These are phyloP conservation scores for Dryas iulia DNA, from an alignment of 1,140 invertebrate genomes.

Conservation along the genomic window DNA sequence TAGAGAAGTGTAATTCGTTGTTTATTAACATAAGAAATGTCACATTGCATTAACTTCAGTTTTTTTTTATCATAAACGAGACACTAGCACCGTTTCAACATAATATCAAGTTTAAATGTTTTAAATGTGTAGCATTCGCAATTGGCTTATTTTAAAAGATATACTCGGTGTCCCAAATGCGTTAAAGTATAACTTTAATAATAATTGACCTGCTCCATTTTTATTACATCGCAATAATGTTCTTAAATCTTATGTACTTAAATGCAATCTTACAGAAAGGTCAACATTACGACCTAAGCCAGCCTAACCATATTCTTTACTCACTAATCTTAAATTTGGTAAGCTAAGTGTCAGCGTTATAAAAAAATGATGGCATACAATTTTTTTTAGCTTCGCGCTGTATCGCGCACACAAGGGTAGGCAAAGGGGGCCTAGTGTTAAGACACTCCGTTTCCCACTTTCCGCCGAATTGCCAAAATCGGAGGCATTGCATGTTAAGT, in stretches of 20 bases:
- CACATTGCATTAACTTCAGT: conserved; percentile 6
- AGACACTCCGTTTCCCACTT: no score
- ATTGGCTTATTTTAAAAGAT: background rate
- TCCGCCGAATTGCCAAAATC: no score
- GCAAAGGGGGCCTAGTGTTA: no score
- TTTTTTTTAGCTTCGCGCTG: no score
- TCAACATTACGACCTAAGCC: background rate
- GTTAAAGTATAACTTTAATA: background rate
- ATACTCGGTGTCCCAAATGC: background rate
- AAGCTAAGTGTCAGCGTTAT: no score
- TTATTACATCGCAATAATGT: background rate
- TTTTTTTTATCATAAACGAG: background rate
- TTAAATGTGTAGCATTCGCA: conserved; percentile 1
- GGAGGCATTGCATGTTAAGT: no score
- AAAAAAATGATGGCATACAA: no score
- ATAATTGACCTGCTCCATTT: background rate
- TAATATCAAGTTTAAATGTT: background rate
- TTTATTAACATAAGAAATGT: conserved; percentile 16
- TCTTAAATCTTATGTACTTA: background rate
- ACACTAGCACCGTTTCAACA: background rate
- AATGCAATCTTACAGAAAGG: background rate
- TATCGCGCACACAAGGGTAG: no score
- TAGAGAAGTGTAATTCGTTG: conserved; percentile 1
- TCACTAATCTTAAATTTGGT: background rate
- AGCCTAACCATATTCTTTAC: background rate